Evolutionary conservation across 2,888 invertebrate genomes (phyloP).

Genomic region (Panzeria rudis): DNA sequence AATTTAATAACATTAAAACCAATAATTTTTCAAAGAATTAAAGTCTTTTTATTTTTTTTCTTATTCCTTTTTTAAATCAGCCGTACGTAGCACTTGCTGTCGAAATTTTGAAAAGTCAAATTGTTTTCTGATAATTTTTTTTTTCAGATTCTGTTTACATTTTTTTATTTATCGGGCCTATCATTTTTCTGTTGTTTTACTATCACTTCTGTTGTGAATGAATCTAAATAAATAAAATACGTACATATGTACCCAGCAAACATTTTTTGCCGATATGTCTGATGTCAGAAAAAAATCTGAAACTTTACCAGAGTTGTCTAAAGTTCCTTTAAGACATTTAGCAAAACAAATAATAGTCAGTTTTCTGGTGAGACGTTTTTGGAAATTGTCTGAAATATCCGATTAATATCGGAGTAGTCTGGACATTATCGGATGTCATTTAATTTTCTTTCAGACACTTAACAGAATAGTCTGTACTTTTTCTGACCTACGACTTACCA

Average conservation of each 20-base stretch:
- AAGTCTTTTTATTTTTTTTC: background rate
- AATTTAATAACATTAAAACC: background rate
- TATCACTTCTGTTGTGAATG: conserved; percentile 10
- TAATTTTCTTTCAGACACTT: no score
- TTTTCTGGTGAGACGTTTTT: no score
- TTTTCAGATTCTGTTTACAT: background rate
- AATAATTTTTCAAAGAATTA: background rate
- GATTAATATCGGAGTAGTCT: no score
- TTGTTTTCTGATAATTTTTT: background rate
- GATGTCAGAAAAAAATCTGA: no score
- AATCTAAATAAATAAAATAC: background rate
- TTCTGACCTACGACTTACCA: no score
- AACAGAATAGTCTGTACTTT: no score
- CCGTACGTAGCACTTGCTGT: background rate
- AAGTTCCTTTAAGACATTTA: no score
- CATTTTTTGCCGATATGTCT: no score
- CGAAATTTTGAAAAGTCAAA: conserved; percentile 12
- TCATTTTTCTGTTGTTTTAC: background rate
- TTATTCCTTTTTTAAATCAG: background rate
- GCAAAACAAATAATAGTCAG: no score
- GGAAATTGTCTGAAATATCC: no score
- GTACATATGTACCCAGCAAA: background rate
- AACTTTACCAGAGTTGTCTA: no score
- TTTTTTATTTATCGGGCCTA: background rate
- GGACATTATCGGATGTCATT: no score